A percentile compares a stretch with the other conserved stretches of the same genome.
Evolutionary conservation across 2,113 vertebrate species (phyloP).

Genomic region (Xiphias gladius): DNA sequence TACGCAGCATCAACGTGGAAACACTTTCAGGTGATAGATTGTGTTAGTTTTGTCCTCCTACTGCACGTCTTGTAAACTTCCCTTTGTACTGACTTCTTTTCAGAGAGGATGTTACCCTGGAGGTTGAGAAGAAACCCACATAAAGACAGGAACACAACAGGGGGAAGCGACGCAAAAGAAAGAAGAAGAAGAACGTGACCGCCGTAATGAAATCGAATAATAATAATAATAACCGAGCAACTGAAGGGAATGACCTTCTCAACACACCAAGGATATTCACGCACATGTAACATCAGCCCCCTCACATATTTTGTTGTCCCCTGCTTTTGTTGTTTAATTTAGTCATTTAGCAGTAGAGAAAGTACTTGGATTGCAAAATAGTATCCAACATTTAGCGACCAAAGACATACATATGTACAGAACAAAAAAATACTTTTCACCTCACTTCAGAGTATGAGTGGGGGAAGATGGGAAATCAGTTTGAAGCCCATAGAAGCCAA

Average conservation of each 20-base stretch:
- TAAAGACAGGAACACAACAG: slow-evolving; percentile 12
- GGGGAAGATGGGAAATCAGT: background rate
- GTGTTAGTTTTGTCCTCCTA: background rate
- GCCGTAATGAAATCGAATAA: slow-evolving; percentile 13
- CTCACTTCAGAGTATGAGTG: background rate
- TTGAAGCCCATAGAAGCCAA: slow-evolving; percentile 13
- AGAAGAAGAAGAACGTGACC: background rate
- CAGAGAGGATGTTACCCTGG: slow-evolving; percentile 52
- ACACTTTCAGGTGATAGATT: background rate
- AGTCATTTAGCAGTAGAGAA: slow-evolving; percentile 12
- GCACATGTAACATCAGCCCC: slow-evolving; percentile 19
- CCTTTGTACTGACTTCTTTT: slow-evolving; percentile 10
- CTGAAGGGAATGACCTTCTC: slow-evolving; percentile 4
- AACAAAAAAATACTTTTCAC: background rate
- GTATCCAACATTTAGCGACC: slow-evolving; percentile 16
- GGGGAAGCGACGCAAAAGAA: background rate
- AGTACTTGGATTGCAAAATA: slow-evolving; percentile 2
- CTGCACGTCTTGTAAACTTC: background rate
- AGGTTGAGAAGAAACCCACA: slow-evolving; percentile 36
- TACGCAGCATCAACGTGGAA: background rate
- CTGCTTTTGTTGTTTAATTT: slow-evolving; percentile 24
- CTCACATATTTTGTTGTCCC: background rate
- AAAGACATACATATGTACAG: background rate
- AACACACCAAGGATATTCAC: background rate
- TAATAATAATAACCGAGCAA: background rate